A percentile compares a stretch with the other conserved stretches of the same genome.
Evolutionary conservation across 64 coral and sea anemone genomes (phyloP).

Genomic region (Dendronephthya gigantea): DNA sequence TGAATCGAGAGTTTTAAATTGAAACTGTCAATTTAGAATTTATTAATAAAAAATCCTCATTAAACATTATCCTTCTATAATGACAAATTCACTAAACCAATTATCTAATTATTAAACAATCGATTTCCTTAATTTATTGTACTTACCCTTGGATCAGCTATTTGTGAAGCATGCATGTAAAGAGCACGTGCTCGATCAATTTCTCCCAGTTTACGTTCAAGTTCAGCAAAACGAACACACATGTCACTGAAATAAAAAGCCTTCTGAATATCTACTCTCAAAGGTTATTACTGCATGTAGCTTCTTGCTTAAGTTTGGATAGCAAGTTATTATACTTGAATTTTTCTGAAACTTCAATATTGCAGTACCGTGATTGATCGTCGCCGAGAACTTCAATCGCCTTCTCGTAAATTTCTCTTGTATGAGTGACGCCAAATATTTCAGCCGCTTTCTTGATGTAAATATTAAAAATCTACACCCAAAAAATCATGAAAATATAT

Average conservation of each 20-base stretch:
- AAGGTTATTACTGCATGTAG: background rate
- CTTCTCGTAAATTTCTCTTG: slow-evolving; percentile 93
- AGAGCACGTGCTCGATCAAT: slow-evolving; percentile 88
- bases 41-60: too few relatives aligned
- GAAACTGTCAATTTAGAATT: too few relatives aligned
- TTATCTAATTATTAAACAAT: background rate
- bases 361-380: slow-evolving; percentile 61
- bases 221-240: slow-evolving; percentile 91
- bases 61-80: too few relatives aligned
- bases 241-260: slow-evolving; percentile 55
- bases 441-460: slow-evolving; percentile 94
- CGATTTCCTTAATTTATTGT: too few relatives aligned
- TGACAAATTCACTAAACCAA: background rate
- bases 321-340: too few relatives aligned
- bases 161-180: slow-evolving; percentile 94
- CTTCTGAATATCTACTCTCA: background rate
- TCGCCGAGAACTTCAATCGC: slow-evolving; percentile 77
- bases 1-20: too few relatives aligned
- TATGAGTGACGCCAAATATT: slow-evolving; percentile 97
- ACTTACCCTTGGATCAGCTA: slow-evolving; percentile 87
- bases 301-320: background rate
- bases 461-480: slow-evolving; percentile 80
- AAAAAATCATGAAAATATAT: slow-evolving; percentile 11
- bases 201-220: slow-evolving; percentile 92
- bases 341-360: too few relatives aligned